These are phyloP conservation scores for Hucho hucho DNA, from an alignment of 2,113 vertebrate genomes.

Conservation along the genomic window DNA sequence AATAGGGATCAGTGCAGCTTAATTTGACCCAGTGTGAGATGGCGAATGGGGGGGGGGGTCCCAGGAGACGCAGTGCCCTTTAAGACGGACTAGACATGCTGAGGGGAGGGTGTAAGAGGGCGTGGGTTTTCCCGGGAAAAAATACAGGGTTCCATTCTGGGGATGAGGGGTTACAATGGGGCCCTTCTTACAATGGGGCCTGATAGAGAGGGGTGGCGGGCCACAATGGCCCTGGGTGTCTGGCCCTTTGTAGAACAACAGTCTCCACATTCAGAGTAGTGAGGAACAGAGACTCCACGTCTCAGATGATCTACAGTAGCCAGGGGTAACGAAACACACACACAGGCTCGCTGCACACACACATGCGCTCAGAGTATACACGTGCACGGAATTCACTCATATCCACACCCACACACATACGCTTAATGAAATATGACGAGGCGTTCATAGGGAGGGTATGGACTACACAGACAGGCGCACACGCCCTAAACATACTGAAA, in stretches of 20 bases:
- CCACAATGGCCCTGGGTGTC: constrained; percentile 25
- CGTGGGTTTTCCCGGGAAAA: constrained; percentile 60
- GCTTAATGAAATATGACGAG: not conserved
- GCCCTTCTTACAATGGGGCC: constrained; percentile 45
- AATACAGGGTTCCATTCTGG: constrained; percentile 41
- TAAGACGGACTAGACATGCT: constrained; percentile 41
- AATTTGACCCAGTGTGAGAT: constrained; percentile 66
- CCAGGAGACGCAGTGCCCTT: constrained; percentile 39
- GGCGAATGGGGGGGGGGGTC: constrained; percentile 20
- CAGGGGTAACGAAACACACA: constrained; percentile 6
- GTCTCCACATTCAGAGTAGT: constrained; percentile 35
- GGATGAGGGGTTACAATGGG: constrained; percentile 51
- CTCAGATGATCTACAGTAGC: constrained; percentile 12
- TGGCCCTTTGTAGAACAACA: constrained; percentile 41
- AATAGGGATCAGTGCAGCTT: constrained; percentile 71
- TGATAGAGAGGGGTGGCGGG: constrained; percentile 36
- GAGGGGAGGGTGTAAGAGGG: constrained; percentile 34
- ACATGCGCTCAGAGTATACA: too few species aligned
- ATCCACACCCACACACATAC: not conserved
- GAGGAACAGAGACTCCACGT: constrained; percentile 27
- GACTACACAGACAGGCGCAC: constrained; percentile 2
- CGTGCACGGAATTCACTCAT: not conserved
- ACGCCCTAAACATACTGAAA: not conserved
- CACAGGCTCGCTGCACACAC: not conserved
- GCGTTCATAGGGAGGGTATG: not conserved